A percentile compares a stretch with the other conserved stretches of the same genome.
Conservation (phyloP, 2,888 invertebrate genomes). For the Phlogophora meticulosa region DNA sequence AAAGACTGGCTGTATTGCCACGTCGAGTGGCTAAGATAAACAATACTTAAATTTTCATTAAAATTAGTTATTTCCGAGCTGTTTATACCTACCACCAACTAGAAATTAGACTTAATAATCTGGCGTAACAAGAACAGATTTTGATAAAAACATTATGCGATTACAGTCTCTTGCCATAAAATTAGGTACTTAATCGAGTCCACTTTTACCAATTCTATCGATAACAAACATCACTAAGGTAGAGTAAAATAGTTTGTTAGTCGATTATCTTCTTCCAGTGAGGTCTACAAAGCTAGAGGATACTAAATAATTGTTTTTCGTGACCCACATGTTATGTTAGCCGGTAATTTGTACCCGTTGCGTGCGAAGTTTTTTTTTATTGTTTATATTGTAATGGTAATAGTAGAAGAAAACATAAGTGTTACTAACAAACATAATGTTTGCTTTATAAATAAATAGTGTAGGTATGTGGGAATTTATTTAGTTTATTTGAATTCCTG, state of each 20-base stretch:
- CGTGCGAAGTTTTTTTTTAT: constrained; percentile 43
- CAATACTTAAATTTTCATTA: no score
- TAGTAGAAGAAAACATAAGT: constrained; percentile 15
- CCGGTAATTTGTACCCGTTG: constrained; percentile 49
- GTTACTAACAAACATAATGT: not conserved
- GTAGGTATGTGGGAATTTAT: not conserved
- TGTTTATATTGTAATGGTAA: constrained; percentile 26
- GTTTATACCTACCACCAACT: no score
- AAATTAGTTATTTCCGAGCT: no score
- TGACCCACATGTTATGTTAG: constrained; percentile 67
- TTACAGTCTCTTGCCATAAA: no score
- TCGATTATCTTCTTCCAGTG: constrained; percentile 50
- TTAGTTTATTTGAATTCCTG: not conserved
- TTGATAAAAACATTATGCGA: no score
- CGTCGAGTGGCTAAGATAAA: no score
- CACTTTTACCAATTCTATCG: constrained; percentile 34
- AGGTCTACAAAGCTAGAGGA: constrained; percentile 45
- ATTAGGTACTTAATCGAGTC: no score
- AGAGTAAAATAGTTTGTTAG: constrained; percentile 17
- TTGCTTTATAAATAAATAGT: constrained; percentile 10
- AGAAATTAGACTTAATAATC: no score
- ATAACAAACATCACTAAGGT: constrained; percentile 39
- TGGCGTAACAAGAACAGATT: no score
- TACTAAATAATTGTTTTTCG: constrained; percentile 74
- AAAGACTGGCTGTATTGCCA: no score